phyloP scores from a whole-genome alignment of 2,888 invertebrate species.

The Seira musarum region DNA sequence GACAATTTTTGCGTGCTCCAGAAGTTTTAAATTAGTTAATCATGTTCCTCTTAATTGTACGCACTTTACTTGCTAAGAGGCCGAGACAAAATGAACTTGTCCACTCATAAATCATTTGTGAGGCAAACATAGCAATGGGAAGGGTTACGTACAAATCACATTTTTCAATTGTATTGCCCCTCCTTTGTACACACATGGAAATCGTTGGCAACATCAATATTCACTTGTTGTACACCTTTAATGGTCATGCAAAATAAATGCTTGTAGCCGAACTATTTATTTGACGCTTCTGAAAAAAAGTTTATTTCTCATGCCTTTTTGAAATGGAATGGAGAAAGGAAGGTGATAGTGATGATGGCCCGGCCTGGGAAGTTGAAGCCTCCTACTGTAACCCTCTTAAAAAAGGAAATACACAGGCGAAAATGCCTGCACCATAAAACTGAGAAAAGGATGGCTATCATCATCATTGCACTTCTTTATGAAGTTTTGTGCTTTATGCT shows the following conservation, averaged over 20 bases:
- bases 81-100: not conserved
- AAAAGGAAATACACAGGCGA: not conserved
- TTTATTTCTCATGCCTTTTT: conserved; percentile 9
- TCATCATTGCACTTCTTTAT: not conserved
- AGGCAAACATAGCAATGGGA: not conserved
- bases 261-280: conserved; percentile 52
- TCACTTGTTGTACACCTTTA: conserved; percentile 52
- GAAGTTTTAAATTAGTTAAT: not conserved
- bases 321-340: conserved; percentile 11
- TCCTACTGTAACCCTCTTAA: not conserved
- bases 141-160: not conserved
- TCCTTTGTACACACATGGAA: conserved; percentile 22
- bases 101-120: not conserved
- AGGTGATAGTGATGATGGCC: conserved; percentile 4
- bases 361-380: not conserved
- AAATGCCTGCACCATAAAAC: conserved; percentile 3
- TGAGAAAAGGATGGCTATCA: conserved; percentile 4
- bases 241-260: conserved; percentile 52
- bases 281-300: conserved; percentile 56
- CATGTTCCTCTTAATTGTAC: not conserved
- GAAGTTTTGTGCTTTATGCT: conserved; percentile 3
- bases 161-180: conserved; percentile 48
- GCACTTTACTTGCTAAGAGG: not conserved
- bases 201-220: conserved; percentile 43
- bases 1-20: not conserved